phyloP scores from a whole-genome alignment of 2,113 vertebrate species.

The Leptodactylus fuscus region DNA sequence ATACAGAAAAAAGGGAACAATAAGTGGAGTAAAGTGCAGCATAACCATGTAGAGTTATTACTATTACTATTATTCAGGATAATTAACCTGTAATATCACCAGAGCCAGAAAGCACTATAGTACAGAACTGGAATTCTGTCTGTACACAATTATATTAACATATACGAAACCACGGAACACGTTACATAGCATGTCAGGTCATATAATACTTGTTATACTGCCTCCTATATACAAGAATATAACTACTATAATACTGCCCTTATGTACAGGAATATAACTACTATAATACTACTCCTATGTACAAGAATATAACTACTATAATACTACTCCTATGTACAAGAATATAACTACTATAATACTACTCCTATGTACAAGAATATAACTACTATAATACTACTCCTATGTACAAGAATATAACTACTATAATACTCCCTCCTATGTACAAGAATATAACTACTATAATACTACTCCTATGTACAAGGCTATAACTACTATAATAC shows the following conservation, averaged over 20 bases:
- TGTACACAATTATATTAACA: background rate
- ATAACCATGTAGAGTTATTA: background rate
- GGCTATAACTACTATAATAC: no score
- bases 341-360: conserved; percentile 10
- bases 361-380: background rate
- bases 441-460: no score
- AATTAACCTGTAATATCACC: background rate
- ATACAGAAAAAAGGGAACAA: background rate
- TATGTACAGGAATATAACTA: background rate
- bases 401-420: conserved; percentile 5
- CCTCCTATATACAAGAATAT: background rate
- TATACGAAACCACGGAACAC: no score
- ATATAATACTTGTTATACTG: no score
- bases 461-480: no score
- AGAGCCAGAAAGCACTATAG: background rate
- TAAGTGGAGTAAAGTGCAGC: background rate
- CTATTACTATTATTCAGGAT: background rate
- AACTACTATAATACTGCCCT: conserved; percentile 5
- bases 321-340: background rate
- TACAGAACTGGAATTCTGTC: background rate
- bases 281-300: background rate
- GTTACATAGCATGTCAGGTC: no score
- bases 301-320: no score
- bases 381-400: conserved; percentile 9
- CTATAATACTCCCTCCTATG: no score